Percentiles rank a stretch among this genome's conserved stretches.
Evolutionary conservation across 1,140 invertebrate species (phyloP).

Genomic region (Cardiocondyla obscurior): DNA sequence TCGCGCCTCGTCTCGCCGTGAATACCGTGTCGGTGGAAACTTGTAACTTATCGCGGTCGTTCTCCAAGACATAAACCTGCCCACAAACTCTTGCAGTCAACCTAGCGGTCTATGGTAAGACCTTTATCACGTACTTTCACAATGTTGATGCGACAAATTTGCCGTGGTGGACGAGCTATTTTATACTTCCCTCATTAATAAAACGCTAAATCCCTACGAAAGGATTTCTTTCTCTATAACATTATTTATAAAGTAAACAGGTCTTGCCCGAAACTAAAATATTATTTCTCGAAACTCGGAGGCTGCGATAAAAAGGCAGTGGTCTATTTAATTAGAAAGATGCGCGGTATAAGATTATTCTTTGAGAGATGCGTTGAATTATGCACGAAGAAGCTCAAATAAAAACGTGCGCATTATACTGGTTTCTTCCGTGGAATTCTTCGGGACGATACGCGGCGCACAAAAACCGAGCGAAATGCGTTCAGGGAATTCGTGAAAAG

Average conservation of each 20-base stretch:
- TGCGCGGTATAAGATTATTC: background rate
- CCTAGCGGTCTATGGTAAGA: background rate
- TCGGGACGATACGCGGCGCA: slow-evolving; percentile 25
- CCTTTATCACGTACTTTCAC: background rate
- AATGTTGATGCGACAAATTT: slow-evolving; percentile 14
- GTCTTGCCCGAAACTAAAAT: background rate
- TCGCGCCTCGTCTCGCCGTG: background rate
- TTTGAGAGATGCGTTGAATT: slow-evolving; percentile 39
- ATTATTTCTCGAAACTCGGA: background rate
- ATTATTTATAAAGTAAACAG: background rate
- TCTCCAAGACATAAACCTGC: slow-evolving; percentile 39
- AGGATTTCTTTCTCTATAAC: background rate
- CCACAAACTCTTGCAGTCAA: slow-evolving; percentile 39
- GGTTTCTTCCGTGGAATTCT: slow-evolving; percentile 10
- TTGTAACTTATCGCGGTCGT: slow-evolving; percentile 26
- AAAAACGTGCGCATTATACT: background rate
- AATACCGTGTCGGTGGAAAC: slow-evolving; percentile 13
- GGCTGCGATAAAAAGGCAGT: background rate
- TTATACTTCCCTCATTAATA: background rate
- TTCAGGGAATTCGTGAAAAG: slow-evolving; percentile 32
- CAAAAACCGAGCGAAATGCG: slow-evolving; percentile 54
- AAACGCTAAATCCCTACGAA: background rate
- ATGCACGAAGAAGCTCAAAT: background rate
- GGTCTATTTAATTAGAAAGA: background rate
- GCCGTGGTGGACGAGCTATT: background rate